Percentiles rank a stretch among this genome's conserved stretches.
Conservation (phyloP, 2,888 invertebrate genomes). For the Hipparchia sbordonii region DNA sequence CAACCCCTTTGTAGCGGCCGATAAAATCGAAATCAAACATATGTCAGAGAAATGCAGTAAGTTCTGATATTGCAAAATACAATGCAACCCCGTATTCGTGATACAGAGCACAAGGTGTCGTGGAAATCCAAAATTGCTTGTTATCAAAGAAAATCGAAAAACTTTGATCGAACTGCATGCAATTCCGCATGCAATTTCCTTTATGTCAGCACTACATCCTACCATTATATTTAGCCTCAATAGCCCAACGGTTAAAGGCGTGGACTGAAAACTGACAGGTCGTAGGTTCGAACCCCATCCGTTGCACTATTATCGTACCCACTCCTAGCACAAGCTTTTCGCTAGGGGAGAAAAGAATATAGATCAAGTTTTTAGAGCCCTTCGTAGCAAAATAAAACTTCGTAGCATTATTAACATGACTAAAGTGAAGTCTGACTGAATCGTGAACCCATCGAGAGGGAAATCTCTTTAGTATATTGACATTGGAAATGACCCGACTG, state of each 20-base stretch:
- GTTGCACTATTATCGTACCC: no score
- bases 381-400: not conserved
- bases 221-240: no score
- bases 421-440: not conserved
- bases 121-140: constrained; percentile 9
- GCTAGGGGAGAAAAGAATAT: no score
- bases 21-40: no score
- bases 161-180: not conserved
- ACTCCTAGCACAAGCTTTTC: no score
- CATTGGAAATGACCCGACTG: constrained; percentile 24
- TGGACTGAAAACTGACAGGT: no score
- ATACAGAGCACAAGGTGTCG: not conserved
- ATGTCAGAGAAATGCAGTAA: no score
- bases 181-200: constrained; percentile 4
- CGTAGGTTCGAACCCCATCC: no score
- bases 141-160: constrained; percentile 11
- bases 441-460: constrained; percentile 28
- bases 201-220: not conserved
- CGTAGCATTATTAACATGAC: not conserved
- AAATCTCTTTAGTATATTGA: constrained; percentile 31
- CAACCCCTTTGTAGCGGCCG: no score
- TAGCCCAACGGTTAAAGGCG: no score
- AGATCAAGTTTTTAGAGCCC: no score
- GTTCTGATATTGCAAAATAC: not conserved
- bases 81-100: constrained; percentile 3